Evolutionary conservation across 1,140 invertebrate genomes (phyloP), one percentile per base, ranked within the genome.

Genomic region (Achatina immaculata): DNA sequence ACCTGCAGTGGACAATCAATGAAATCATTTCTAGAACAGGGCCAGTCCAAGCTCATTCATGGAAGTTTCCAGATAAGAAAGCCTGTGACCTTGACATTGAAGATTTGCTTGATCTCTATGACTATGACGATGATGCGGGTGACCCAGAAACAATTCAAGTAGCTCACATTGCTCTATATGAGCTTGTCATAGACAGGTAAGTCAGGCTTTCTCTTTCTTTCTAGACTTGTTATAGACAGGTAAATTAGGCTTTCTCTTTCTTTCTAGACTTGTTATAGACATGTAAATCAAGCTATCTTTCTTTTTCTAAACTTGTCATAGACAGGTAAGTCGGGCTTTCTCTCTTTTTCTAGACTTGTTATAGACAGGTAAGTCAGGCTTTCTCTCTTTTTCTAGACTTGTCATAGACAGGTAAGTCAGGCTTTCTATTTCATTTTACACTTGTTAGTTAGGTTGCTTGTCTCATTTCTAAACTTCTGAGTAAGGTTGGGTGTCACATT

Each of bases 101-200:
- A 4, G 87, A 91, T 36, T 81, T 91, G 11, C 80, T 91, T 31
- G 88, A 90, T n/a, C 75, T 87, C 48, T 89, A 90, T 80, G 48
- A 48, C 24, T 78, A 42, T 55, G 65, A 38, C 40, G 82, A 82
- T 72, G 85, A 84, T 74, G 84, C 82, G 83, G 84, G 89, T 82
- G 89, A 89, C 68, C 81, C 81, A 36, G 90, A 91, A 66, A 90
- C 89, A 36, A 86, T 83, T 71, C 90, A 91, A 72, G 86, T 90
- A n/a, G 85, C 90, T 7, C 90, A 91, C 81, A 88, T 91, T 77
- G 88, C 88, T 9, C 82, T 91, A 28, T 88, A 91, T 82, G 90
- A 91, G 81, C 85, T 91, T 11, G 86, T 91, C 6, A 91, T 91
- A 83, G 90, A 91, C 82, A 90, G 90, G 90, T 91, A 81, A 78